A percentile compares a stretch with the other conserved stretches of the same genome.
Evolutionary conservation across 2,797 vertebrate genomes (phyloP).

Genomic region (Thamnophis elegans): DNA sequence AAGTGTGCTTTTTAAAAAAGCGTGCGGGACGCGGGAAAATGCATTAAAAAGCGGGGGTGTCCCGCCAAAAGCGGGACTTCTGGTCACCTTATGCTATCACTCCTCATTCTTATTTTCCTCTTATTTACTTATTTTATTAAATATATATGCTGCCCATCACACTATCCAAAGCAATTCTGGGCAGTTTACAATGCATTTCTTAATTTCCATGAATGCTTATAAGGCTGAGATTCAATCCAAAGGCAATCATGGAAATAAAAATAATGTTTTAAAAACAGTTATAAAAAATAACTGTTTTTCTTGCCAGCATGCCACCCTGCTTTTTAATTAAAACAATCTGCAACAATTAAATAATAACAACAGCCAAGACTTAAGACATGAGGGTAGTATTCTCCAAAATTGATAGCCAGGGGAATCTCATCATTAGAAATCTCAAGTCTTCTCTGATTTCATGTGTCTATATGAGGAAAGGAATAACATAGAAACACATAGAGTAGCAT

Average conservation of each 20-base stretch:
- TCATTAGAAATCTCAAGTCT: background rate
- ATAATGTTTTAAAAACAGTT: background rate
- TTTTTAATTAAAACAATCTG: background rate
- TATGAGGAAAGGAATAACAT: background rate
- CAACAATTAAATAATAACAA: background rate
- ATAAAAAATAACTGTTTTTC: background rate
- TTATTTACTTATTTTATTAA: background rate
- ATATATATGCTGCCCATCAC: background rate
- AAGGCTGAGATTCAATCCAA: background rate
- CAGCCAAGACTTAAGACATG: background rate
- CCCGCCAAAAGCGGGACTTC: no score
- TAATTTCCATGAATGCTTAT: background rate
- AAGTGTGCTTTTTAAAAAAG: no score
- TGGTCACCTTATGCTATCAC: no score
- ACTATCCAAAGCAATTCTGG: background rate
- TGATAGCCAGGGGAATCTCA: background rate
- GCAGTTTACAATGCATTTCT: background rate
- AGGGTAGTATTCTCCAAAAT: background rate
- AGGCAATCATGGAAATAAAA: background rate
- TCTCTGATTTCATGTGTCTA: background rate
- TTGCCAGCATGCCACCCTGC: background rate
- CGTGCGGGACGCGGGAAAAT: no score
- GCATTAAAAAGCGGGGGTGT: no score
- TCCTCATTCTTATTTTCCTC: background rate
- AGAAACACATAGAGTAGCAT: no score